phyloP scores from a whole-genome alignment of 2,888 invertebrate genomes.

The Drosophila subquinaria region DNA sequence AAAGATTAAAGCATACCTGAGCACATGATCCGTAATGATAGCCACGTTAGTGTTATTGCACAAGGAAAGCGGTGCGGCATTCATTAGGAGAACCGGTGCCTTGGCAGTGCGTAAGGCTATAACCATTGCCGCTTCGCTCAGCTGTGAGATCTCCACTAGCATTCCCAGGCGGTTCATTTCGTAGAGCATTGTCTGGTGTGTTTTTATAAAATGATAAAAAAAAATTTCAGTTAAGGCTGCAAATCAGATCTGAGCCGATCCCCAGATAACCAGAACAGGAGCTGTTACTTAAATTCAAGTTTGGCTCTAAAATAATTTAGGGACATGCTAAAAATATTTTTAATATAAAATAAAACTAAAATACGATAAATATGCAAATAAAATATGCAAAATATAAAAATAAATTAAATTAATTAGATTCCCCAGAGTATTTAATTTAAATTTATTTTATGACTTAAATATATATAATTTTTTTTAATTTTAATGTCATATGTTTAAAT shows the following conservation, averaged over 20 bases:
- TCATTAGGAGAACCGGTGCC: constrained; percentile 89
- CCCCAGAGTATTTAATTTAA: too few relatives aligned
- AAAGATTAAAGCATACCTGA: constrained; percentile 83
- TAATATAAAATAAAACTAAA: too few relatives aligned
- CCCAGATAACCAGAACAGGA: background rate
- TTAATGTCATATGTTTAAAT: too few relatives aligned
- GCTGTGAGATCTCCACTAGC: constrained; percentile 89
- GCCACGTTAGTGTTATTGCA: constrained; percentile 91
- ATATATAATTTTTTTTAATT: too few relatives aligned
- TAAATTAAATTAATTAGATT: too few relatives aligned
- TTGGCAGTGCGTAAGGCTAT: constrained; percentile 87
- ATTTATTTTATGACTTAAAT: too few relatives aligned
- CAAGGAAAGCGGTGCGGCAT: constrained; percentile 88
- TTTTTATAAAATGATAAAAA: background rate
- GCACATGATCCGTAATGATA: constrained; percentile 92
- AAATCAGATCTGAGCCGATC: too few relatives aligned
- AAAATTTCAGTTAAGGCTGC: background rate
- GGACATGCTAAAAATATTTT: too few relatives aligned
- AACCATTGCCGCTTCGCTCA: constrained; percentile 88
- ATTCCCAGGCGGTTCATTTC: constrained; percentile 91
- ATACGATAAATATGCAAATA: too few relatives aligned
- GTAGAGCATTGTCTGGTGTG: constrained; percentile 87
- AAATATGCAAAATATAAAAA: too few relatives aligned
- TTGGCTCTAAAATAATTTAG: too few relatives aligned
- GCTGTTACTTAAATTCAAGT: too few relatives aligned